Evolutionary conservation across 2,113 vertebrate genomes (phyloP).

Genomic region (Menura novaehollandiae): DNA sequence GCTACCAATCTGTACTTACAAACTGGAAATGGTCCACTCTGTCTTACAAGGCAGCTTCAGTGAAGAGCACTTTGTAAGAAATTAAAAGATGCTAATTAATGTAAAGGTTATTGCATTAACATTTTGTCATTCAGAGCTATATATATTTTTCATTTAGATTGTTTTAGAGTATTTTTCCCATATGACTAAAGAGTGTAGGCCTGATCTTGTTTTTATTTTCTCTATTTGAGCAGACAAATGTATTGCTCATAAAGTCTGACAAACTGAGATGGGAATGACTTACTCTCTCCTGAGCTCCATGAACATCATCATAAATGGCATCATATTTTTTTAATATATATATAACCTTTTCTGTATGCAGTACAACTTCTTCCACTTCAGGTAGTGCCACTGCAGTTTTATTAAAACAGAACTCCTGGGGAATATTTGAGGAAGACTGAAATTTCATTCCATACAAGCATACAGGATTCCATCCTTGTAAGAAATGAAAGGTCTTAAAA

Average conservation of each 20-base stretch:
- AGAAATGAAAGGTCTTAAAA: background rate
- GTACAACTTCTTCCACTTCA: conserved; percentile 23
- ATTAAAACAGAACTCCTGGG: conserved; percentile 34
- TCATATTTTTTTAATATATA: conserved; percentile 8
- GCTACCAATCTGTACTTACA: background rate
- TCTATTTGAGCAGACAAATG: background rate
- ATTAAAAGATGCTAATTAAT: background rate
- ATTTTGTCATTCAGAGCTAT: background rate
- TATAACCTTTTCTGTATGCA: conserved; percentile 38
- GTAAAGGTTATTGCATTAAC: background rate
- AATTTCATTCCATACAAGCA: background rate
- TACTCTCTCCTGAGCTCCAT: background rate
- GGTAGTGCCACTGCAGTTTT: conserved; percentile 2
- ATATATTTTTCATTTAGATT: background rate
- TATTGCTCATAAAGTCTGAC: conserved; percentile 22
- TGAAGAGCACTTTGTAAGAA: background rate
- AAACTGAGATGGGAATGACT: background rate
- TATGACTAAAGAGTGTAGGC: background rate
- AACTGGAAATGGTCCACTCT: conserved; percentile 8
- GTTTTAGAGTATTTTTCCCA: background rate
- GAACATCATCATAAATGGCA: conserved; percentile 26
- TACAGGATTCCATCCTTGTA: background rate
- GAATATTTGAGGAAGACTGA: background rate
- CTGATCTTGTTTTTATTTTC: background rate
- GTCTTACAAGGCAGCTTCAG: background rate